phyloP scores from a whole-genome alignment of 2,888 invertebrate species.

The Pandemis cinnamomeana region DNA sequence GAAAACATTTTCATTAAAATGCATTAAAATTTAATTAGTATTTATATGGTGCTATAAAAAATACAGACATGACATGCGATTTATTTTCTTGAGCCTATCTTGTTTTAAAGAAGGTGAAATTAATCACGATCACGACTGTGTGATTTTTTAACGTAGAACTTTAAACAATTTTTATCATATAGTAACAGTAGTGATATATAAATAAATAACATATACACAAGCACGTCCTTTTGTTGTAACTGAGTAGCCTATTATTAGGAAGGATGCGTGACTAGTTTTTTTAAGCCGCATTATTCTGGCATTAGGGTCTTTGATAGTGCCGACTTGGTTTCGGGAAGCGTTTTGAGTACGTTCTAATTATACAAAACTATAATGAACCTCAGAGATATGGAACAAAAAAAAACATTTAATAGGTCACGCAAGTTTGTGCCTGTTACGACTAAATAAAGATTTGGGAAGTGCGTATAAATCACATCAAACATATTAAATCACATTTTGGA shows the following conservation, averaged over 20 bases:
- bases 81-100: too few species aligned
- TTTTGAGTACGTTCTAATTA: not conserved
- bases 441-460: not conserved
- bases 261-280: not conserved
- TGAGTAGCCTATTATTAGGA: not conserved
- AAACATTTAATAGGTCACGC: not conserved
- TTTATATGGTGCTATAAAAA: too few species aligned
- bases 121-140: too few species aligned
- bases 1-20: too few species aligned
- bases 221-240: not conserved
- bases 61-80: too few species aligned
- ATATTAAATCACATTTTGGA: not conserved
- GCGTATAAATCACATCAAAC: not conserved
- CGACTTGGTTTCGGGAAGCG: not conserved
- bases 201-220: not conserved
- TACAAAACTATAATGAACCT: not conserved
- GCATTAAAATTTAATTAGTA: too few species aligned
- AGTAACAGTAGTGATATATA: not conserved
- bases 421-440: not conserved
- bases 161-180: not conserved
- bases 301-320: slow-evolving; percentile 1
- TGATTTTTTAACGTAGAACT: too few species aligned
- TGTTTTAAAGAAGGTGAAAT: too few species aligned
- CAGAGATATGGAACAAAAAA: not conserved
- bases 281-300: not conserved